A percentile compares a stretch with the other conserved stretches of the same genome.
Evolutionary conservation across 2,888 invertebrate species (phyloP).

Genomic region (Acleris cristana): DNA sequence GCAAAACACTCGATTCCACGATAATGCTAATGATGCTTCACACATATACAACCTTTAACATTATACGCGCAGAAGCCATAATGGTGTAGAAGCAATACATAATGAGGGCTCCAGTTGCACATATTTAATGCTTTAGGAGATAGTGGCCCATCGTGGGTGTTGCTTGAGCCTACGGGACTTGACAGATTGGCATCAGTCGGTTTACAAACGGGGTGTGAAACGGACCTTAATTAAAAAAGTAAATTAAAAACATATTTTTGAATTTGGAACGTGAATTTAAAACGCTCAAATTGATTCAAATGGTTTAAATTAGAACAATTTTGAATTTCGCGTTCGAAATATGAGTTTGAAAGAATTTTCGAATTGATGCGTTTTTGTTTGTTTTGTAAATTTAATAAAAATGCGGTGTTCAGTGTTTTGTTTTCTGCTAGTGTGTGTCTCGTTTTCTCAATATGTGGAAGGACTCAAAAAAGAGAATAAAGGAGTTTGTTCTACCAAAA

Average conservation of each 20-base stretch:
- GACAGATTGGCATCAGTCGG: conserved; percentile 22
- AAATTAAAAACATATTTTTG: conserved; percentile 1
- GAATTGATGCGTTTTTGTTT: neutral
- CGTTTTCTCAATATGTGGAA: conserved; percentile 27
- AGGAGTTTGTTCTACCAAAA: conserved; percentile 45
- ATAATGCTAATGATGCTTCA: neutral
- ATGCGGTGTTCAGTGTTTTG: conserved; percentile 38
- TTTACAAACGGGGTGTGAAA: conserved; percentile 14
- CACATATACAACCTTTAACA: conserved; percentile 5
- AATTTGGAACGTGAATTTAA: neutral
- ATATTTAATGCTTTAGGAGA: conserved; percentile 28
- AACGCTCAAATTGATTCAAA: neutral
- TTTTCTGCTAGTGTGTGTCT: conserved; percentile 18
- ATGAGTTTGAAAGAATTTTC: neutral
- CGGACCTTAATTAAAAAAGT: conserved; percentile 22
- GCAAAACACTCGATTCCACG: conserved; percentile 1
- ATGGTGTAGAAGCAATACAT: conserved; percentile 10
- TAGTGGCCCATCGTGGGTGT: conserved; percentile 17
- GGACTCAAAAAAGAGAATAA: conserved; percentile 42
- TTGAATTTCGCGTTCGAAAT: neutral
- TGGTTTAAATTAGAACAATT: neutral
- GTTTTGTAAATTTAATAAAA: neutral
- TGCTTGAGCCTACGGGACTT: too few relatives aligned
- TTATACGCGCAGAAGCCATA: conserved; percentile 13
- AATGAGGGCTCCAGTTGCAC: conserved; percentile 20